Conservation (phyloP, 2,888 invertebrate species). For the Drosophila prostipennis region DNA sequence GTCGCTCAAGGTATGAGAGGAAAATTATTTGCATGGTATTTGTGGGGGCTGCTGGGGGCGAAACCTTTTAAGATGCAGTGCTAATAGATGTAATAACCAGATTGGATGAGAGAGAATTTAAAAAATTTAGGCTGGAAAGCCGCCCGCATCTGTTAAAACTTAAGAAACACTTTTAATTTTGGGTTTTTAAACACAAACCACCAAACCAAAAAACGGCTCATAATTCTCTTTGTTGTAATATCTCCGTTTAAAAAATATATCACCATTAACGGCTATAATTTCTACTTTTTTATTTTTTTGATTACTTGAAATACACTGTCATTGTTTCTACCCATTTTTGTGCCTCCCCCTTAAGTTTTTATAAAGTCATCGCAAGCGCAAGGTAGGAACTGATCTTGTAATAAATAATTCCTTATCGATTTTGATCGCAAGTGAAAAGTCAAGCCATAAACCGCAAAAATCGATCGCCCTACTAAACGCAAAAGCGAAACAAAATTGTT, state of each 20-base stretch:
- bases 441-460: slow-evolving; percentile 13
- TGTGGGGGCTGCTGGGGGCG: neutral
- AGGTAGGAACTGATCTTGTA: slow-evolving; percentile 3
- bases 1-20: slow-evolving; percentile 34
- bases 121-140: too few relatives aligned
- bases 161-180: too few relatives aligned
- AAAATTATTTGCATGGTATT: slow-evolving; percentile 18
- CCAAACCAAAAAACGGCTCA: too few relatives aligned
- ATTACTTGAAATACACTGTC: neutral
- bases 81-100: neutral
- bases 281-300: neutral
- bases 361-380: neutral
- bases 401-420: slow-evolving; percentile 33
- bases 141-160: too few relatives aligned
- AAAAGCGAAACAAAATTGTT: slow-evolving; percentile 57
- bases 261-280: too few relatives aligned
- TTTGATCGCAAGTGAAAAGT: slow-evolving; percentile 25
- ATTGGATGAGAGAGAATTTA: neutral
- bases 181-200: too few relatives aligned
- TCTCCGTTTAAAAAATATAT: too few relatives aligned
- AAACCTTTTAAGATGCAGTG: slow-evolving; percentile 16
- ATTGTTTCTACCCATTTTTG: too few relatives aligned
- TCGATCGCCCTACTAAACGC: slow-evolving; percentile 43
- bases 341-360: neutral
- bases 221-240: too few relatives aligned